Evolutionary conservation across 2,888 invertebrate genomes (phyloP).

Genomic region (Netelia inedita): DNA sequence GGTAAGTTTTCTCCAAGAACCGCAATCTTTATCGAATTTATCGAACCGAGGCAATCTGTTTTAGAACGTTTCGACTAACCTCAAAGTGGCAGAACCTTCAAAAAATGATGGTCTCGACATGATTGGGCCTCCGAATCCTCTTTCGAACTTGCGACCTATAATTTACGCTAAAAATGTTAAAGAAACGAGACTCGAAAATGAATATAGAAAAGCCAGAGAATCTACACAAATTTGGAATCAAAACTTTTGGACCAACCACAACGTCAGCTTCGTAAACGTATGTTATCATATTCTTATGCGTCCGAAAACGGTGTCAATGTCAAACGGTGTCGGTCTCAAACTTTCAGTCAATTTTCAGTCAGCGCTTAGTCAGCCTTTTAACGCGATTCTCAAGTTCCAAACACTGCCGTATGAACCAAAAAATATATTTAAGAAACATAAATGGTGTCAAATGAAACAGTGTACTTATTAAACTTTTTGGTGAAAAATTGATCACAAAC

Average conservation of each 20-base stretch:
- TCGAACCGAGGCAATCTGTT: neutral
- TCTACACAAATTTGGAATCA: conserved; percentile 94
- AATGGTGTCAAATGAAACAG: too few relatives aligned
- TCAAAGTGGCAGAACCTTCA: conserved; percentile 12
- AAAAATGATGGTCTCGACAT: conserved; percentile 85
- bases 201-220: conserved; percentile 88
- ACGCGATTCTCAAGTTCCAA: neutral
- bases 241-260: conserved; percentile 93
- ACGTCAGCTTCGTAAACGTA: conserved; percentile 88
- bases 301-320: too few relatives aligned
- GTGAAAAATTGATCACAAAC: too few relatives aligned
- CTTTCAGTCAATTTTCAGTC: too few relatives aligned
- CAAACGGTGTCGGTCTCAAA: too few relatives aligned
- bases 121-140: conserved; percentile 92
- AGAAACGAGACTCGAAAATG: conserved; percentile 89
- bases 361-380: neutral
- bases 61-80: conserved; percentile 53
- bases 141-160: conserved; percentile 92
- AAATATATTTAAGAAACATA: too few relatives aligned
- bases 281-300: conserved; percentile 16
- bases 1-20: conserved; percentile 41
- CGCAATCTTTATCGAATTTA: neutral
- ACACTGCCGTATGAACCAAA: too few relatives aligned
- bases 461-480: too few relatives aligned
- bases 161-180: conserved; percentile 88